phyloP scores from a whole-genome alignment of 2,888 invertebrate genomes.

The Watsonalla binaria region DNA sequence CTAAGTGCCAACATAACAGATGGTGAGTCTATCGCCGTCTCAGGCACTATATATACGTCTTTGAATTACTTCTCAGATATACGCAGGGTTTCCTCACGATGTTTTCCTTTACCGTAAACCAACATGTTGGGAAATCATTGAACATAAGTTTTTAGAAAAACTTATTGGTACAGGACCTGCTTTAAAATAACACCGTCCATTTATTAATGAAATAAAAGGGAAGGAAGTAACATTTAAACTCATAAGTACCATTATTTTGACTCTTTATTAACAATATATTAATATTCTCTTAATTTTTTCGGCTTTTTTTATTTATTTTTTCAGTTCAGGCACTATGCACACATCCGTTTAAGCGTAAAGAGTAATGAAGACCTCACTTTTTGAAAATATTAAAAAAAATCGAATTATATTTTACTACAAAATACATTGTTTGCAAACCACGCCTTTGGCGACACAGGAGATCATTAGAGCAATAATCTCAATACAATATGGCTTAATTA shows the following conservation, averaged over 20 bases:
- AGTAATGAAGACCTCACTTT: constrained; percentile 59
- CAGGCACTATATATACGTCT: too few species aligned
- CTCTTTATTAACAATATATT: constrained; percentile 77
- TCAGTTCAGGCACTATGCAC: constrained; percentile 68
- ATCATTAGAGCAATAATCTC: constrained; percentile 61
- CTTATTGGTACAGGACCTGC: background rate
- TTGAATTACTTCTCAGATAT: too few species aligned
- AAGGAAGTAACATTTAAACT: constrained; percentile 23
- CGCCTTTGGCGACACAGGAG: constrained; percentile 59
- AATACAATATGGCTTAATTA: constrained; percentile 51
- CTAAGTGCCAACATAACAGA: too few species aligned
- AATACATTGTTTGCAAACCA: constrained; percentile 41
- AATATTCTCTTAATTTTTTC: constrained; percentile 64
- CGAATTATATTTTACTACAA: constrained; percentile 30
- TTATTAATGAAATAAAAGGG: background rate
- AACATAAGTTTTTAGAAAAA: too few species aligned
- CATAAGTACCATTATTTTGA: constrained; percentile 41
- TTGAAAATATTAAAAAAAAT: constrained; percentile 28
- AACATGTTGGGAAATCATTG: too few species aligned
- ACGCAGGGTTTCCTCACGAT: too few species aligned
- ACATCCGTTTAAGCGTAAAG: constrained; percentile 51
- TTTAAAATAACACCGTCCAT: background rate
- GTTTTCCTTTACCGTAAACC: too few species aligned
- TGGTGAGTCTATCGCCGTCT: too few species aligned
- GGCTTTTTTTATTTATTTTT: constrained; percentile 38